Evolutionary conservation across 1,140 invertebrate genomes (phyloP).

Genomic region (Drosophila quadrilineata): DNA sequence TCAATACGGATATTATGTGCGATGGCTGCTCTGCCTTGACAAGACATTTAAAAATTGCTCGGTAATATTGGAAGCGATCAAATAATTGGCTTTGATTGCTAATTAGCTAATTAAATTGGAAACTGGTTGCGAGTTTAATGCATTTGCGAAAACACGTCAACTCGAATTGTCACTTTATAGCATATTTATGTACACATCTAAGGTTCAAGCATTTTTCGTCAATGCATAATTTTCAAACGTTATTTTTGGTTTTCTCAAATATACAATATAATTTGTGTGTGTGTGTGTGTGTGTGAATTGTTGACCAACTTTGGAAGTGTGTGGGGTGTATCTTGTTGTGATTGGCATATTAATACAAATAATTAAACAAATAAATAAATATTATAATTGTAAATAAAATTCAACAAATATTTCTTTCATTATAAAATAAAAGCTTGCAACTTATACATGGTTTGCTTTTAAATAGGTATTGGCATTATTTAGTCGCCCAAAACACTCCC

Average conservation of each 20-base stretch:
- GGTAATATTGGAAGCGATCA: slow-evolving; percentile 29
- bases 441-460: no score
- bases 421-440: no score
- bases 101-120: slow-evolving; percentile 2
- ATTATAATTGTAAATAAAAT: slow-evolving; percentile 13
- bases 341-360: background rate
- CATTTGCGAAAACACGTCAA: background rate
- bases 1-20: no score
- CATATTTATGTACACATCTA: slow-evolving; percentile 22
- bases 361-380: slow-evolving; percentile 20
- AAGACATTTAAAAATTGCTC: no score
- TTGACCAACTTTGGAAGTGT: slow-evolving; percentile 29
- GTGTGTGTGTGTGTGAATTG: slow-evolving; percentile 27
- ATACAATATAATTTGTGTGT: slow-evolving; percentile 27
- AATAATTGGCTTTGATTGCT: slow-evolving; percentile 21
- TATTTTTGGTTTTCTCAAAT: slow-evolving; percentile 26
- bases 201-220: slow-evolving; percentile 32
- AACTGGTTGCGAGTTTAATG: background rate
- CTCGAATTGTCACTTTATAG: background rate
- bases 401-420: no score
- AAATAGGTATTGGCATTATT: no score
- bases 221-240: slow-evolving; percentile 12
- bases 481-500: no score
- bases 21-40: no score
- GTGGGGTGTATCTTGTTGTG: slow-evolving; percentile 10